Conservation (phyloP, 2,797 vertebrate genomes). For the Sebastes miniatus region DNA sequence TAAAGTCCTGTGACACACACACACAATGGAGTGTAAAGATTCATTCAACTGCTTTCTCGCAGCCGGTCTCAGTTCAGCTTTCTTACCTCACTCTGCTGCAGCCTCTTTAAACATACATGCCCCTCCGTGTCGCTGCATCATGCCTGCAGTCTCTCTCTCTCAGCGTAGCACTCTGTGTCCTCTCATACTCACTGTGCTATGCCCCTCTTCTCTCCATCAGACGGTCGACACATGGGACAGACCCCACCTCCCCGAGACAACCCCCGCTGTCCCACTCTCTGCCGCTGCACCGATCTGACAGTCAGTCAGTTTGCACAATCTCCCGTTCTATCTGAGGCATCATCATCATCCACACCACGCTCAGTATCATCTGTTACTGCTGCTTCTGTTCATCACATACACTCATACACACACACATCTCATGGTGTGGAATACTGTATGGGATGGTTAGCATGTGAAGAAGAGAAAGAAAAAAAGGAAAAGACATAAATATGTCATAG, state of each 20-base stretch:
- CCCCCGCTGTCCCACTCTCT: conserved; percentile 50
- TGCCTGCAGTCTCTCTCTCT: conserved; percentile 65
- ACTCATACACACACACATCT: neutral
- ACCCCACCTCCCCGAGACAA: conserved; percentile 71
- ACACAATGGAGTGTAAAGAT: neutral
- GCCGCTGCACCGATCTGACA: conserved; percentile 41
- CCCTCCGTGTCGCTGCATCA: conserved; percentile 64
- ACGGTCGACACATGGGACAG: conserved; percentile 70
- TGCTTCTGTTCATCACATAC: conserved; percentile 7
- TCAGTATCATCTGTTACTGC: neutral
- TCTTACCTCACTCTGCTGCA: conserved; percentile 71
- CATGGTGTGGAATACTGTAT: neutral
- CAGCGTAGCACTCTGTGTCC: conserved; percentile 56
- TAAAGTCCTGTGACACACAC: neutral
- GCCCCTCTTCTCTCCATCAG: conserved; percentile 70
- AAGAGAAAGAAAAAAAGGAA: neutral
- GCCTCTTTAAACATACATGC: conserved; percentile 64
- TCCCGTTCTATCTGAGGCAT: conserved; percentile 7
- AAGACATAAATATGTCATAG: conserved; percentile 28
- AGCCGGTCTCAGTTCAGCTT: conserved; percentile 22
- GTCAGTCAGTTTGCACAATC: conserved; percentile 42
- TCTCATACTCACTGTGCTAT: conserved; percentile 65
- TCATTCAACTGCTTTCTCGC: neutral
- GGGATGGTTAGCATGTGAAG: neutral
- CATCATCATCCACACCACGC: conserved; percentile 4